Base-by-base conservation (phyloP, 2,113 vertebrate genomes). In the Plestiodon gilberti region DNA sequence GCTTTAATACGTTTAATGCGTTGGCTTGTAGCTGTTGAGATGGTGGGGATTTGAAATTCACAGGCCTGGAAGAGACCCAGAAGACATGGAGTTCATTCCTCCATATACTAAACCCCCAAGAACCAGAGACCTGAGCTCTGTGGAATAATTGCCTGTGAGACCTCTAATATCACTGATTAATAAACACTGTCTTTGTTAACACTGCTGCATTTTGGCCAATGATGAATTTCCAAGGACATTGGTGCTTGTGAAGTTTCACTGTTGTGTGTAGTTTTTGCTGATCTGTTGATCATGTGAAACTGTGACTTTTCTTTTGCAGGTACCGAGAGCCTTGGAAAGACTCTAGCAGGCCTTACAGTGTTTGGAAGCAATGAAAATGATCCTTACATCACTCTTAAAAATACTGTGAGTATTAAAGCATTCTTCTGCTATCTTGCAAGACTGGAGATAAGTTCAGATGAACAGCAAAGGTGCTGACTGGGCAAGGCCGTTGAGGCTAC, bases 371-470 rank as follows among this genome's bases (percentile, higher is more conserved):
- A 99, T 38, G 98, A 99, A 4, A 96, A 98, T 4, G 99, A 99
- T 93, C 98, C 99, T 52, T 99, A 99, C 13, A 94, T 99, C 93
- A 99, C 99, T 77, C 92, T 99, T 6, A 99, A 99, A 97, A 96
- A 98, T 48, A 99, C 98, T 71, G 99, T 99, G 92, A 97, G 96
- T 95, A 48, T 40, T 90, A 6, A 59, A n/a, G 74, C 3, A 0
- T 23, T 79, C 87, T 85, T 87, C 6, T 59, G 11, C 38, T 74
- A 11, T 79, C 48, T 1, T 28, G 30, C 69, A 80, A 76, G 38
- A 33, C 17, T 33, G 13, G 10, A 15, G 18, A 22, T 6, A 18
- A 1, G 28, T n/a, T 30, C 43, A n/a, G 30, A 76, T 76, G 74
- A 52, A 35, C 33, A 71, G n/a, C 61, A 64, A n/a, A 62, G 35